phyloP scores from a whole-genome alignment of 2,113 vertebrate genomes.

The Odocoileus virginianus region DNA sequence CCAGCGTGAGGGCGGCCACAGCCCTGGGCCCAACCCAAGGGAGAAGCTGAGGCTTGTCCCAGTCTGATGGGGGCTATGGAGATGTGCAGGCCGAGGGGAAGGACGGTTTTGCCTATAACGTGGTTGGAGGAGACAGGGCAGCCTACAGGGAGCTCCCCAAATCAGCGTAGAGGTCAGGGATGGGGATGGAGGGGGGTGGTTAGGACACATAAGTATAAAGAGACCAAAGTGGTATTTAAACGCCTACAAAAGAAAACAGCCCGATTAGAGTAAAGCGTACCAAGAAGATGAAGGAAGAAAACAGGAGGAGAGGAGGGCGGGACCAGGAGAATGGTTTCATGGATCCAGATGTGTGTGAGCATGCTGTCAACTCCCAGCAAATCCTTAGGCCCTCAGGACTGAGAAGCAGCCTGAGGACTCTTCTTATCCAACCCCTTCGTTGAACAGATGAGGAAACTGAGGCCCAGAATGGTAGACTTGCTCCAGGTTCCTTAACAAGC shows the following conservation, averaged over 20 bases:
- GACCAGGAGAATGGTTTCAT: neutral
- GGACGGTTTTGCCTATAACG: neutral
- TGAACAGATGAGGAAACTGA: neutral
- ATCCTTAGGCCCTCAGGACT: neutral
- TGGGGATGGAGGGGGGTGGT: neutral
- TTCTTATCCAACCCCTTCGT: neutral
- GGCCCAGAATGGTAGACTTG: neutral
- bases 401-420: neutral
- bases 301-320: neutral
- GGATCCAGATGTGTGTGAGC: neutral
- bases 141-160: neutral
- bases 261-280: neutral
- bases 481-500: neutral
- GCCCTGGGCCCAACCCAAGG: neutral
- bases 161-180: neutral
- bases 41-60: constrained; percentile 1
- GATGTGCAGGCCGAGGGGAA: neutral
- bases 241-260: neutral
- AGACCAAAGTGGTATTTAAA: neutral
- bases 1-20: neutral
- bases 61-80: neutral
- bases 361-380: neutral
- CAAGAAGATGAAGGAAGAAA: neutral
- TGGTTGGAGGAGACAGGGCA: neutral
- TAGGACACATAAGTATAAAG: neutral